Evolutionary conservation across 1,140 invertebrate genomes (phyloP).

Genomic region (Octopus bimaculoides): DNA sequence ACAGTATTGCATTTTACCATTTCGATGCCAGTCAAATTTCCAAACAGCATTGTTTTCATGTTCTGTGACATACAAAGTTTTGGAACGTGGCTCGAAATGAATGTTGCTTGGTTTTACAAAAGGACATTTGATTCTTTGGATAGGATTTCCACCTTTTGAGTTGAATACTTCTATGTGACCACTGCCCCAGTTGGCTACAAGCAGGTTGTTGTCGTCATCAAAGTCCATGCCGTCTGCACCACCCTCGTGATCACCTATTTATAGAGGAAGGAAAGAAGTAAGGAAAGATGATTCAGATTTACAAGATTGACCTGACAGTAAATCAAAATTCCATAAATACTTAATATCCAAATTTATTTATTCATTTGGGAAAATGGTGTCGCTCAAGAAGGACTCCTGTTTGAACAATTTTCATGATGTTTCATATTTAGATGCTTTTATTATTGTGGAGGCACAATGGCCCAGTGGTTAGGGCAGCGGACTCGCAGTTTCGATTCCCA

Average conservation of each 20-base stretch:
- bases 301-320: neutral
- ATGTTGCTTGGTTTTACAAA: constrained; percentile 47
- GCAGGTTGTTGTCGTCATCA: constrained; percentile 45
- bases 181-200: constrained; percentile 49
- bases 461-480: too few relatives aligned
- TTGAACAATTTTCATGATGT: too few relatives aligned
- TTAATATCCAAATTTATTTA: too few relatives aligned
- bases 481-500: too few relatives aligned
- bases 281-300: neutral
- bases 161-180: constrained; percentile 47
- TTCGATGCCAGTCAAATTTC: constrained; percentile 47
- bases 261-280: constrained; percentile 1
- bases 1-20: constrained; percentile 47
- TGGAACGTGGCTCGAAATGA: constrained; percentile 41
- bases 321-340: too few relatives aligned
- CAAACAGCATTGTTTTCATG: constrained; percentile 47
- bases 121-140: constrained; percentile 43
- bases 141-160: constrained; percentile 39
- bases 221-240: constrained; percentile 54
- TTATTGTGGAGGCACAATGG: too few relatives aligned
- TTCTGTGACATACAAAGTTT: constrained; percentile 47
- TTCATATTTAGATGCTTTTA: too few relatives aligned
- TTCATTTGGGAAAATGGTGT: too few relatives aligned
- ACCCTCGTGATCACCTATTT: constrained; percentile 37
- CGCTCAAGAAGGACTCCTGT: too few relatives aligned